phyloP scores from a whole-genome alignment of 2,888 invertebrate species.

The Anorthoa munda region DNA sequence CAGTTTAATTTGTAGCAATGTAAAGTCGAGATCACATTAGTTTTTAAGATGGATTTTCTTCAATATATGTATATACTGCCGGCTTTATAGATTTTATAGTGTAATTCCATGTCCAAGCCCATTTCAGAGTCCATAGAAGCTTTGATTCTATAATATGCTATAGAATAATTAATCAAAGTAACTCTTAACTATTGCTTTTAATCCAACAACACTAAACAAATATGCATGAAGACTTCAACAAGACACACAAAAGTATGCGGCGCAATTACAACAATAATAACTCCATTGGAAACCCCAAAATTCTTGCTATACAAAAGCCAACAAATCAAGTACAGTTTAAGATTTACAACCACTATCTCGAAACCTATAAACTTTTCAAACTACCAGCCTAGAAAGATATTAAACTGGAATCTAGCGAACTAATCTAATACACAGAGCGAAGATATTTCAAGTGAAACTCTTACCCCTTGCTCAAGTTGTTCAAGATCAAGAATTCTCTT shows the following conservation, averaged over 20 bases:
- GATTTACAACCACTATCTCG: slow-evolving; percentile 42
- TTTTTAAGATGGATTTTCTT: neutral
- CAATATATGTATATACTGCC: too few species aligned
- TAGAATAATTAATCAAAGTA: too few species aligned
- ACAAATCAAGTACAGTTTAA: slow-evolving; percentile 42
- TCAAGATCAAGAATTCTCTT: slow-evolving; percentile 47
- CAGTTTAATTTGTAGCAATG: neutral
- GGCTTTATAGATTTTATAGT: too few species aligned
- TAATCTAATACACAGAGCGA: slow-evolving; percentile 47
- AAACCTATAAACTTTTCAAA: slow-evolving; percentile 47
- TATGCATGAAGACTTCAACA: too few species aligned
- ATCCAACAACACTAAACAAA: too few species aligned
- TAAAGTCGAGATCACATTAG: neutral
- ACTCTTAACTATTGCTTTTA: too few species aligned
- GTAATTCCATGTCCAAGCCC: too few species aligned
- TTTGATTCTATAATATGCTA: too few species aligned
- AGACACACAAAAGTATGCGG: neutral
- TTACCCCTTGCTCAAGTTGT: slow-evolving; percentile 32
- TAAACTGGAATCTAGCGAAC: slow-evolving; percentile 47
- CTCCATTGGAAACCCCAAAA: slow-evolving; percentile 12
- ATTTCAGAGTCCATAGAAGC: too few species aligned
- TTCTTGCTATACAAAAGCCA: neutral
- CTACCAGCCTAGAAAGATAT: slow-evolving; percentile 48
- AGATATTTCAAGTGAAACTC: slow-evolving; percentile 44
- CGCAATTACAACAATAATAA: neutral